Percentiles rank a stretch among this genome's conserved stretches.
These are phyloP conservation scores for Gerris lacustris DNA, from an alignment of 2,888 invertebrate genomes.

Conservation along the genomic window DNA sequence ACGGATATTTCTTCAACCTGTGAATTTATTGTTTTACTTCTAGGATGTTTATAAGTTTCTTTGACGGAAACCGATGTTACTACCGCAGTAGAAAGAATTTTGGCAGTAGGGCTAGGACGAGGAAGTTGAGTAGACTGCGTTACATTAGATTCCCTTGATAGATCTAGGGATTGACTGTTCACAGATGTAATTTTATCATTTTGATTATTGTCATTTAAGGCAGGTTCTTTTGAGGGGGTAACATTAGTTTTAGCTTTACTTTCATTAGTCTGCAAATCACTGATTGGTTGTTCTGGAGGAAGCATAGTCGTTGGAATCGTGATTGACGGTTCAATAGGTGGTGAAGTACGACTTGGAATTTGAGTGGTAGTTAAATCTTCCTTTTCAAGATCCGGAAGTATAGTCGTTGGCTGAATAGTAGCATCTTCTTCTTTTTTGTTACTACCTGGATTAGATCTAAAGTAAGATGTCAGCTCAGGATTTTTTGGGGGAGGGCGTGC, in stretches of 20 bases:
- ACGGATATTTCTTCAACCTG: background rate
- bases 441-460: slow-evolving; percentile 3
- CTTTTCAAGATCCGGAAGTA: background rate
- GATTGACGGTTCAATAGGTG: background rate
- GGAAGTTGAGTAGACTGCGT: slow-evolving; percentile 43
- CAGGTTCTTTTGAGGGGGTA: background rate
- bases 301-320: background rate
- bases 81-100: slow-evolving; percentile 29
- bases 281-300: background rate
- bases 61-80: slow-evolving; percentile 31
- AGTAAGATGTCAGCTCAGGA: slow-evolving; percentile 20
- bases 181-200: background rate
- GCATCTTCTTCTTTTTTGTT: slow-evolving; percentile 7
- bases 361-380: slow-evolving; percentile 2
- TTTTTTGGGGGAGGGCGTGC: slow-evolving; percentile 20
- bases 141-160: slow-evolving; percentile 30
- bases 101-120: slow-evolving; percentile 41
- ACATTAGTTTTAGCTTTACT: background rate
- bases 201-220: background rate
- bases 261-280: background rate
- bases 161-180: background rate
- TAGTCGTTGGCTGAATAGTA: background rate
- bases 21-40: background rate
- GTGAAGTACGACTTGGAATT: background rate
- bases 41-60: slow-evolving; percentile 22